These are phyloP conservation scores for Phoeniculus purpureus DNA, from an alignment of 2,797 vertebrate species.

Conservation along the genomic window DNA sequence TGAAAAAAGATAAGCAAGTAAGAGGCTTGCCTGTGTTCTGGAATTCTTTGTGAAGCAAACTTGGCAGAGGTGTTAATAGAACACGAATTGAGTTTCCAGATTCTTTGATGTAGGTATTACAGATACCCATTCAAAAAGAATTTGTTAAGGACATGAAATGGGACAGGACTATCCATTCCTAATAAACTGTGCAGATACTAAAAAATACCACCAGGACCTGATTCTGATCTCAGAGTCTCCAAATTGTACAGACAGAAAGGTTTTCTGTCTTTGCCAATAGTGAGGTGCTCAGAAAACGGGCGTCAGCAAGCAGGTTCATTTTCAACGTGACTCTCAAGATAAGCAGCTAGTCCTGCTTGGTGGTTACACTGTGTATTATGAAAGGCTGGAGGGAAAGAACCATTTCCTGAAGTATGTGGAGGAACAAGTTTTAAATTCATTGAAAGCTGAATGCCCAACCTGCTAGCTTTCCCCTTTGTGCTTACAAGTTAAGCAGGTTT, in stretches of 20 bases:
- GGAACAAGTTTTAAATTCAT: constrained; percentile 40
- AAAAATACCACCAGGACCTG: background rate
- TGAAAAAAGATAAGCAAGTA: background rate
- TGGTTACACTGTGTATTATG: background rate
- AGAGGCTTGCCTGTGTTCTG: background rate
- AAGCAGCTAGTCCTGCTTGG: background rate
- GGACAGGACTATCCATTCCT: background rate
- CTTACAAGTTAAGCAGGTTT: constrained; percentile 22
- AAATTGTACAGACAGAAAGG: background rate
- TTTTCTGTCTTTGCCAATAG: background rate
- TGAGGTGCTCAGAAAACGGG: background rate
- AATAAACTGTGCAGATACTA: background rate
- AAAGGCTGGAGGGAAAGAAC: background rate
- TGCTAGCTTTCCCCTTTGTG: background rate
- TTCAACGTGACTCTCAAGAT: background rate
- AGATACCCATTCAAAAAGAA: background rate
- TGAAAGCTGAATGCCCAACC: background rate
- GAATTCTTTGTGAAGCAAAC: background rate
- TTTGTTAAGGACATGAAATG: background rate
- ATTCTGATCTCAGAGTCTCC: background rate
- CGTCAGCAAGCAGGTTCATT: background rate
- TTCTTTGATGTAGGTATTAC: background rate
- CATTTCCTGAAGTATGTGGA: background rate
- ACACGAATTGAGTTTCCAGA: background rate
- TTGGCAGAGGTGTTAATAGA: background rate